Conservation (phyloP, 2,797 vertebrate genomes). For the Coccyzus lansbergi region DNA sequence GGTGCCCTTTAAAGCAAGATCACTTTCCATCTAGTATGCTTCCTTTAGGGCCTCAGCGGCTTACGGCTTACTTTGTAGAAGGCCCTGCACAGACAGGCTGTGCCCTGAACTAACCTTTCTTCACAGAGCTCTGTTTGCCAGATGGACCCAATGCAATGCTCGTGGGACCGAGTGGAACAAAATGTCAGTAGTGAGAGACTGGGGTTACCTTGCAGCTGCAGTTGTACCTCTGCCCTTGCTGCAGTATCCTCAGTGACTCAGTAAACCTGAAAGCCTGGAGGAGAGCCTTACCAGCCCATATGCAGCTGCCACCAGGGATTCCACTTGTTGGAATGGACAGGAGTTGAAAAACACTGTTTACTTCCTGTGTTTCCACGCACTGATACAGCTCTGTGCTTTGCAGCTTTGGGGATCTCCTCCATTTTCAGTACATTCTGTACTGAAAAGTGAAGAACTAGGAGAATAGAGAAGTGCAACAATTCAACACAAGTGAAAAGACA, state of each 20-base stretch:
- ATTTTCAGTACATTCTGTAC: neutral
- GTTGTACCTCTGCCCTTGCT: neutral
- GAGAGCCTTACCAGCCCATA: neutral
- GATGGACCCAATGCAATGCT: too few species aligned
- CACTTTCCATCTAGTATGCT: neutral
- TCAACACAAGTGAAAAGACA: neutral
- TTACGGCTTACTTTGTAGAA: rapidly evolving
- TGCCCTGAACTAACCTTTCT: neutral
- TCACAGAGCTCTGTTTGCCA: neutral
- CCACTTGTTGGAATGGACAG: neutral
- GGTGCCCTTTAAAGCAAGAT: neutral
- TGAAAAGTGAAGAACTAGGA: neutral
- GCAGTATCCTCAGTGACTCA: neutral
- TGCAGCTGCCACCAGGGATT: neutral
- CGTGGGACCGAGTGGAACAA: neutral
- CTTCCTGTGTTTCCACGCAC: neutral
- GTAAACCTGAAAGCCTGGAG: neutral
- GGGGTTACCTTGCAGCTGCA: neutral
- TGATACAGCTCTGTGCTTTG: neutral
- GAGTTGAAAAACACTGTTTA: neutral
- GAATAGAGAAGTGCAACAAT: neutral
- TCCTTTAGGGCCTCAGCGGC: neutral
- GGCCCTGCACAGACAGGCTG: neutral
- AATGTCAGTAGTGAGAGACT: neutral
- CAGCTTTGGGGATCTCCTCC: neutral